Evolutionary conservation across 1,140 invertebrate genomes (phyloP).

Genomic region (honey bee (Apis mellifera)): Amel_HAv3.1 CM009940.2:3015501-3016000

Average conservation of each 20-base stretch:
- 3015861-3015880: no score
- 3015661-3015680: no score
- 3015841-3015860: no score
- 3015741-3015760: not conserved
- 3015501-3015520: conserved; percentile 13
- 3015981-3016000: no score
- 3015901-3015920: no score
- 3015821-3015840: no score
- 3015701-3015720: conserved; percentile 44
- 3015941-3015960: no score
- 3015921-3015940: no score
- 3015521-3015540: not conserved
- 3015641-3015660: not conserved
- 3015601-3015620: conserved; percentile 46
- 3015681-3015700: conserved; percentile 29
- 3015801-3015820: no score
- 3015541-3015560: conserved; percentile 27
- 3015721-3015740: conserved; percentile 22
- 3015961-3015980: no score
- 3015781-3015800: not conserved
- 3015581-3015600: conserved; percentile 48
- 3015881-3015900: no score
- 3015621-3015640: conserved; percentile 32
- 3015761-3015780: not conserved
- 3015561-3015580: conserved; percentile 53